Base-by-base conservation (phyloP, 2,113 vertebrate species). In the Corythornis cristatus region DNA sequence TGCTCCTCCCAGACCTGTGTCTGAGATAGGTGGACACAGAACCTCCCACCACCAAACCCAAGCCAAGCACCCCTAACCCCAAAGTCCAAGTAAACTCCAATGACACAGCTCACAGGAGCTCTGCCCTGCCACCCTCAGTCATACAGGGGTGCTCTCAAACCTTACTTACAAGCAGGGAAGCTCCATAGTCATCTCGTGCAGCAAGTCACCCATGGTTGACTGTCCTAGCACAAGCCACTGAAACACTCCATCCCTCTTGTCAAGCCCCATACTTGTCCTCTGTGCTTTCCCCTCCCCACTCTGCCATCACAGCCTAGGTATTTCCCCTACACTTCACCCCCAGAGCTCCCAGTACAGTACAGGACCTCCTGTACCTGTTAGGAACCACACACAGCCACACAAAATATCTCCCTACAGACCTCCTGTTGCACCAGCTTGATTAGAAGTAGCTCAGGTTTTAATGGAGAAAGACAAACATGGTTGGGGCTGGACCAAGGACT, bases 381-480 rank as follows among this genome's bases (percentile, higher is more conserved):
- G 21, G 16, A 54, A 42, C 40, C 53, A 33, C 0, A 1, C 11
- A 3, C 7, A 12, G 13, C 28, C 76, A 64, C 31, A 29, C 22
- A 12, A 61, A 29, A 29, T 26, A 28, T 5, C 42, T 22, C 15
- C n/a, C 13, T 9, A 3, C 15, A 56, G 33, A 28, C 2, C 2
- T 18, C 33, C 29, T 7, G 29, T 8, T 12, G 31, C 22, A 19
- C 48, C 68, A 51, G 11, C 26, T 10, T 12, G 46, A 33, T 28
- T 7, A 40, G 64, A 43, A 76, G 18, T 5, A 4, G 65, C 2
- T 42, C 21, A 42, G 43, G 53, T 6, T 58, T n/a, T 10, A 40
- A 8, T 0, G 5, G 75, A 68, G 42, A 20, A 26, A 8, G 42
- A 16, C 54, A 5, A 20, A 15, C 2, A 0, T 3, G 9, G 9